Evolutionary conservation across 2,113 vertebrate species (phyloP).

Genomic region (Coracopsis vasa): DNA sequence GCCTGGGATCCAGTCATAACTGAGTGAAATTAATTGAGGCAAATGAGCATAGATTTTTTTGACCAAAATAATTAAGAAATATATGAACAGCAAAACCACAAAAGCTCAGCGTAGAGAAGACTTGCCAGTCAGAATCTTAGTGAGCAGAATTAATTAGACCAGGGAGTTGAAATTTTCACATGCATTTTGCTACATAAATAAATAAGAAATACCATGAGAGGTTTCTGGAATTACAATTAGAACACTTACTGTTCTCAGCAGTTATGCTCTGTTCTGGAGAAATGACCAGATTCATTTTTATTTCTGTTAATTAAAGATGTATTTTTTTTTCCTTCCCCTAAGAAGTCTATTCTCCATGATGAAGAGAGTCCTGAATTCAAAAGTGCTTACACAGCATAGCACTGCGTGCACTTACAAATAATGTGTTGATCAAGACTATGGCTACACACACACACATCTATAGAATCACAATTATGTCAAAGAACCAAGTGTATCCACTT

Average conservation of each 20-base stretch:
- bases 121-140: conserved; percentile 31
- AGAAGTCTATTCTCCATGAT: not conserved
- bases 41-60: not conserved
- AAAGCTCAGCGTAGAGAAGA: conserved; percentile 33
- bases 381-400: not conserved
- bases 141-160: conserved; percentile 66
- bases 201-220: conserved; percentile 44
- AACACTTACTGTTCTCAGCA: conserved; percentile 32
- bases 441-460: not conserved
- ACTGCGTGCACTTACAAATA: not conserved
- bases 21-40: conserved; percentile 27
- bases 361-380: not conserved
- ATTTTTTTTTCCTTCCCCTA: not conserved
- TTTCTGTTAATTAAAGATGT: not conserved
- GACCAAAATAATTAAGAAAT: conserved; percentile 30
- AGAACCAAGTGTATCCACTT: not conserved
- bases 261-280: conserved; percentile 46
- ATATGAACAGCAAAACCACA: not conserved
- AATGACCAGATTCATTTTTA: not conserved
- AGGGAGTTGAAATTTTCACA: conserved; percentile 57
- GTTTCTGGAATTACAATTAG: conserved; percentile 55
- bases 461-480: not conserved
- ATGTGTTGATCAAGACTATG: not conserved
- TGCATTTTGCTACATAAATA: conserved; percentile 38
- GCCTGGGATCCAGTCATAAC: not conserved